Evolutionary conservation across 2,888 invertebrate species (phyloP).

Genomic region (Eupithecia inturbata): DNA sequence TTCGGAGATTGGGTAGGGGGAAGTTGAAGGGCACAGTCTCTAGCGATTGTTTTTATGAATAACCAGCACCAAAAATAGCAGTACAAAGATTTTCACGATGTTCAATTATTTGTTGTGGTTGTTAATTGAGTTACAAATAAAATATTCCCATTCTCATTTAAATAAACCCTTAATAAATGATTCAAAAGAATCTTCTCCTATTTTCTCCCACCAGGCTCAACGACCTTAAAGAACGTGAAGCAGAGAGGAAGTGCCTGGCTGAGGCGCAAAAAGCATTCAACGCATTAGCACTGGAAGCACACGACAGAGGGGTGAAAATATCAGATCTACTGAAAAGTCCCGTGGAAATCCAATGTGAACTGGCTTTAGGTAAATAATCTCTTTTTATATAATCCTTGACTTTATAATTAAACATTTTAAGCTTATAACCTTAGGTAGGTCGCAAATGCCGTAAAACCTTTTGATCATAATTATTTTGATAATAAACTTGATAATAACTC

Average conservation of each 20-base stretch:
- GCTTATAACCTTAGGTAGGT: background rate
- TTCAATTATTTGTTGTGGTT: no score
- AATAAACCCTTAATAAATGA: no score
- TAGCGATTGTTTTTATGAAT: no score
- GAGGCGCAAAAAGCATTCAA: conserved; percentile 79
- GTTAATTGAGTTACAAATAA: no score
- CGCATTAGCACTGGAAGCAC: conserved; percentile 66
- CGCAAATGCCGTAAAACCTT: background rate
- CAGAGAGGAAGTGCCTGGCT: conserved; percentile 67
- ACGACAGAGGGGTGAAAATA: conserved; percentile 62
- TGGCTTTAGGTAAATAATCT: conserved; percentile 67
- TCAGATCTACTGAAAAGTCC: conserved; percentile 69
- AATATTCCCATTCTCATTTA: no score
- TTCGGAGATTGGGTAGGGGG: no score
- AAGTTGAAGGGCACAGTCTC: no score
- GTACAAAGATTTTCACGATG: no score
- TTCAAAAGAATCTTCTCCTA: background rate
- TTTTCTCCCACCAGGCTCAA: conserved; percentile 65
- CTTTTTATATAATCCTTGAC: background rate
- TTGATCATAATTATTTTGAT: background rate
- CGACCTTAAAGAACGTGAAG: conserved; percentile 70
- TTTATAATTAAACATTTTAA: background rate
- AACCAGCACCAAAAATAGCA: no score
- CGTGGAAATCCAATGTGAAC: conserved; percentile 75
- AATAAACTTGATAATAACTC: background rate